These are phyloP conservation scores for Coelopa frigida DNA, from an alignment of 1,140 invertebrate species.

Conservation along the genomic window DNA sequence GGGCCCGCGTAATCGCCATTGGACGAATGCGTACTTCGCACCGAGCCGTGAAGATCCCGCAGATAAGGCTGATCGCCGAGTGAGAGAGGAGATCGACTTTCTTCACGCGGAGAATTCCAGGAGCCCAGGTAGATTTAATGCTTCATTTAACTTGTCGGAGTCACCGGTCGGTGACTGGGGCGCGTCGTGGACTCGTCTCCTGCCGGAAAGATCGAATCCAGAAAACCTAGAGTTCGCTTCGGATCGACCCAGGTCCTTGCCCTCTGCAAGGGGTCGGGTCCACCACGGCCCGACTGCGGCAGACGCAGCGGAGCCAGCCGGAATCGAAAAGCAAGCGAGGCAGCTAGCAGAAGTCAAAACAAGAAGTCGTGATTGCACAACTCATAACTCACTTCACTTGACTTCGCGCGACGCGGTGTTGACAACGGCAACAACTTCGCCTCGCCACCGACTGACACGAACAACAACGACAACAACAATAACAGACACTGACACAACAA, in stretches of 20 bases:
- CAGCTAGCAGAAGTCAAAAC: conserved; percentile 9
- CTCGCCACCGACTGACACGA: too few species aligned
- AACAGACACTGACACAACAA: not conserved
- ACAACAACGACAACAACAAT: too few species aligned
- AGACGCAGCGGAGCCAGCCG: too few species aligned
- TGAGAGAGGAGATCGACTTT: not conserved
- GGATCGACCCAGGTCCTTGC: too few species aligned
- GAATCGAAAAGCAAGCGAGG: conserved; percentile 1
- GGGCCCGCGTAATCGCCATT: not conserved
- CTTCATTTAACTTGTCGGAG: conserved; percentile 30
- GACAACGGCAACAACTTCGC: conserved; percentile 6
- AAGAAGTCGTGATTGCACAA: conserved; percentile 14
- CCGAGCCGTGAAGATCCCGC: conserved; percentile 23
- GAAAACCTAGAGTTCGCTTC: too few species aligned
- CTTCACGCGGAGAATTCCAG: too few species aligned
- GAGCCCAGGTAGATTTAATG: conserved; percentile 40
- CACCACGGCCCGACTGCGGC: too few species aligned
- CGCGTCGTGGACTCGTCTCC: too few species aligned
- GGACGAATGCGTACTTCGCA: conserved; percentile 9
- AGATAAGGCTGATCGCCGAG: conserved; percentile 30
- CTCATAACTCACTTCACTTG: conserved; percentile 11
- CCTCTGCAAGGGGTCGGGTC: too few species aligned
- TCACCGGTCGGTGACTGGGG: too few species aligned
- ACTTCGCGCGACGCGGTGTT: too few species aligned
- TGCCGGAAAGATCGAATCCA: too few species aligned